Conservation (phyloP, 2,888 invertebrate species). For the Orchesella flavescens region DNA sequence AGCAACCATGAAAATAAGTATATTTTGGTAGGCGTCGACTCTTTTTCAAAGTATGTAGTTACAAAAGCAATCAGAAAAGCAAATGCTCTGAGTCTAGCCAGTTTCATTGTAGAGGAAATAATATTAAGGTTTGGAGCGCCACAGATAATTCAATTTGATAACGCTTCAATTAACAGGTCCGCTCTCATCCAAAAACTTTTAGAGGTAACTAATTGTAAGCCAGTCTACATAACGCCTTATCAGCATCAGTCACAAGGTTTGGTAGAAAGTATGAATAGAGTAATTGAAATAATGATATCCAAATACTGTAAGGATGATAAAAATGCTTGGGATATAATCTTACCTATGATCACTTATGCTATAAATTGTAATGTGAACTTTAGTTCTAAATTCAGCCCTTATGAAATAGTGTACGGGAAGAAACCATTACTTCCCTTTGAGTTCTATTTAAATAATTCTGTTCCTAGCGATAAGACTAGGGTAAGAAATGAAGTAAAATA, state of each 20-base stretch:
- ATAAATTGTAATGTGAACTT: constrained; percentile 25
- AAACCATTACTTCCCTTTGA: constrained; percentile 14
- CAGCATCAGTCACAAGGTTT: constrained; percentile 21
- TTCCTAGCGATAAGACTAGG: not conserved
- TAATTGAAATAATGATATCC: not conserved
- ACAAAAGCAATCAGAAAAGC: constrained; percentile 9
- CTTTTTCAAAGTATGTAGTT: constrained; percentile 1
- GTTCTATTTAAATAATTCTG: not conserved
- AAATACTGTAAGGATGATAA: constrained; percentile 3
- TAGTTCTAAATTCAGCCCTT: not conserved
- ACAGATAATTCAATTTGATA: constrained; percentile 25
- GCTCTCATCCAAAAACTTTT: not conserved
- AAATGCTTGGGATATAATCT: not conserved
- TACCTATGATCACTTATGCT: constrained; percentile 17
- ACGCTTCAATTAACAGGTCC: constrained; percentile 19
- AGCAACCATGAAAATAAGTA: not conserved
- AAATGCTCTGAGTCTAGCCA: constrained; percentile 2
- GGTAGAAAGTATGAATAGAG: not conserved
- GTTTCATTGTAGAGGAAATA: constrained; percentile 14
- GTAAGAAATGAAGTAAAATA: not conserved
- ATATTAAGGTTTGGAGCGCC: constrained; percentile 19
- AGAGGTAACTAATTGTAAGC: not conserved
- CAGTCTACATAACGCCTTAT: not conserved
- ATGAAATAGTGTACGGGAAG: constrained; percentile 14
- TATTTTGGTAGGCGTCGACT: not conserved